Conservation (phyloP, 2,113 vertebrate genomes). For the Archilochus colubris region DNA sequence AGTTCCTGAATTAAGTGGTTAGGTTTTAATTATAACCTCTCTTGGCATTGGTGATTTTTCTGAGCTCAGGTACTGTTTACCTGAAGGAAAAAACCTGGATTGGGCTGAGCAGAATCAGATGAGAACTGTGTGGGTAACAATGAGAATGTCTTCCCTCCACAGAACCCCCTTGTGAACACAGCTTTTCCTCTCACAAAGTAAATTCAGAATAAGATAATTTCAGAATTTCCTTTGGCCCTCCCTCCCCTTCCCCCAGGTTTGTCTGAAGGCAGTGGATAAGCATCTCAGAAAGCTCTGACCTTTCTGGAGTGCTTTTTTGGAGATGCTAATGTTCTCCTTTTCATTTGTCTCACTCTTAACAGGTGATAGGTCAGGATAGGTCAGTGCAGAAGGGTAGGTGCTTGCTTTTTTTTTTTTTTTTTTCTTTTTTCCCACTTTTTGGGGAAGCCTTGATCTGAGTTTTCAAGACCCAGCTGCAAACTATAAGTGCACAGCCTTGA, state of each 20-base stretch:
- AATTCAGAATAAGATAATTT: neutral
- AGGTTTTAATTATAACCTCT: neutral
- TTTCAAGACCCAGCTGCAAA: neutral
- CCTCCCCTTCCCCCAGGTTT: neutral
- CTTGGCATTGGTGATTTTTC: neutral
- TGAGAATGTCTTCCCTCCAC: fast-evolving
- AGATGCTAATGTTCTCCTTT: constrained; percentile 45
- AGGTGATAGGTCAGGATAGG: neutral
- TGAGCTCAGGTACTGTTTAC: neutral
- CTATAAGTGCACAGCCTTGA: neutral
- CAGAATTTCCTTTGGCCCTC: neutral
- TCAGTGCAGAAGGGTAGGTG: neutral
- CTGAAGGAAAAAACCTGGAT: neutral
- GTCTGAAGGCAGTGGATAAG: neutral
- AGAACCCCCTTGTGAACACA: neutral
- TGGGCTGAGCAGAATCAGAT: neutral
- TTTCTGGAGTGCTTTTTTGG: neutral
- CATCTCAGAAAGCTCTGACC: neutral
- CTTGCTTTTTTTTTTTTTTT: neutral
- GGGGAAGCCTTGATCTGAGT: neutral
- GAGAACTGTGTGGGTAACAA: neutral
- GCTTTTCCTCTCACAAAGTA: neutral
- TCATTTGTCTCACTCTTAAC: neutral
- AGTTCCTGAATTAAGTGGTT: neutral
- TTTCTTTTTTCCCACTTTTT: neutral